Evolutionary conservation across 2,888 invertebrate species (phyloP).

Genomic region (Dasysyrphus tricinctus): DNA sequence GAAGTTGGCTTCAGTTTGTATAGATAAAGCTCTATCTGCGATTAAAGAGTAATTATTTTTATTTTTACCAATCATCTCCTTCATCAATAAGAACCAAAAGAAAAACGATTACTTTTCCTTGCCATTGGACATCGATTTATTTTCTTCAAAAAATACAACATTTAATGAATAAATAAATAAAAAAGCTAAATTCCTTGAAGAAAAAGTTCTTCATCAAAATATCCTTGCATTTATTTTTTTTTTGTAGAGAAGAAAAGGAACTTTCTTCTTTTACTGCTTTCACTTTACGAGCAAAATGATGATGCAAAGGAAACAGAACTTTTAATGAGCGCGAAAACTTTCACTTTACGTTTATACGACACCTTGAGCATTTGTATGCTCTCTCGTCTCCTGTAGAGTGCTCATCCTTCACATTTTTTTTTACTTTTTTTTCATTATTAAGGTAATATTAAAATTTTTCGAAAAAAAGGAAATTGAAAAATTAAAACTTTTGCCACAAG

Average conservation of each 20-base stretch:
- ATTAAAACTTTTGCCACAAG: slow-evolving; percentile 46
- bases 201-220: slow-evolving; percentile 19
- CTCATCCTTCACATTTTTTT: slow-evolving; percentile 27
- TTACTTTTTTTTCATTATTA: neutral
- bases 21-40: neutral
- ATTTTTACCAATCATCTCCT: slow-evolving; percentile 15
- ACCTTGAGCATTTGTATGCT: slow-evolving; percentile 53
- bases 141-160: neutral
- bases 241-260: neutral
- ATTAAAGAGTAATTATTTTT: slow-evolving; percentile 12
- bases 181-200: slow-evolving; percentile 40
- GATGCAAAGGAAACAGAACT: slow-evolving; percentile 50
- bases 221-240: slow-evolving; percentile 1
- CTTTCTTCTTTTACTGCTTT: neutral
- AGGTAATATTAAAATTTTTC: neutral
- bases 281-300: slow-evolving; percentile 13
- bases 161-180: slow-evolving; percentile 20
- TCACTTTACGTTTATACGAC: slow-evolving; percentile 61
- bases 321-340: slow-evolving; percentile 72
- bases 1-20: slow-evolving; percentile 40
- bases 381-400: neutral
- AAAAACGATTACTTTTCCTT: slow-evolving; percentile 39
- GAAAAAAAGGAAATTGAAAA: slow-evolving; percentile 24
- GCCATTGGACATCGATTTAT: slow-evolving; percentile 54
- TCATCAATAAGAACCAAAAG: neutral